phyloP scores from a whole-genome alignment of 2,888 invertebrate species.

The Netelia inedita region DNA sequence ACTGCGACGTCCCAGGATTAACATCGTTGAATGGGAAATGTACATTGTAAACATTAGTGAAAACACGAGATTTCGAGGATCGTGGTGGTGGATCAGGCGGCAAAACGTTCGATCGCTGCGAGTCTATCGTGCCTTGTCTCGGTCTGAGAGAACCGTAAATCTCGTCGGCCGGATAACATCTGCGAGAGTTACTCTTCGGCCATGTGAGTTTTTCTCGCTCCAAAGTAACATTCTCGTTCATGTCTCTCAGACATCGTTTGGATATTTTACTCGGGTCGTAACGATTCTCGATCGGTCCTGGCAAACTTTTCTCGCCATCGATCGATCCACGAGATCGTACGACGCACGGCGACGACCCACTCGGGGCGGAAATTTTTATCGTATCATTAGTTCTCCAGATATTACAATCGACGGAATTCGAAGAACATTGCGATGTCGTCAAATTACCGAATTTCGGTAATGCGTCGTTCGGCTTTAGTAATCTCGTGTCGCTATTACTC shows the following conservation, averaged over 20 bases:
- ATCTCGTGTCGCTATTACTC: constrained; percentile 52
- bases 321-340: neutral
- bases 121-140: neutral
- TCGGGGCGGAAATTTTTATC: neutral
- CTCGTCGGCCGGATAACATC: constrained; percentile 2
- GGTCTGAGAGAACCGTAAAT: constrained; percentile 48
- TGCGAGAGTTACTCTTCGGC: constrained; percentile 29
- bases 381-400: neutral
- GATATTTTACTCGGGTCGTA: neutral
- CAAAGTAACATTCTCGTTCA: constrained; percentile 36
- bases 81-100: constrained; percentile 94
- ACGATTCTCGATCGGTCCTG: neutral
- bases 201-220: constrained; percentile 52
- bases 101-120: constrained; percentile 72
- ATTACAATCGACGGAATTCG: constrained; percentile 20
- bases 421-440: neutral
- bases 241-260: constrained; percentile 8
- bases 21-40: constrained; percentile 15
- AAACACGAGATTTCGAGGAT: constrained; percentile 87
- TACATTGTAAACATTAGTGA: constrained; percentile 54
- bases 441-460: neutral
- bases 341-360: constrained; percentile 4
- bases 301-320: constrained; percentile 13
- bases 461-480: neutral
- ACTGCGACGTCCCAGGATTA: neutral